Percentiles rank a stretch among this genome's conserved stretches.
Evolutionary conservation across 92 coral and sea anemone genomes (phyloP).

Genomic region (Virgularia gustaviana): DNA sequence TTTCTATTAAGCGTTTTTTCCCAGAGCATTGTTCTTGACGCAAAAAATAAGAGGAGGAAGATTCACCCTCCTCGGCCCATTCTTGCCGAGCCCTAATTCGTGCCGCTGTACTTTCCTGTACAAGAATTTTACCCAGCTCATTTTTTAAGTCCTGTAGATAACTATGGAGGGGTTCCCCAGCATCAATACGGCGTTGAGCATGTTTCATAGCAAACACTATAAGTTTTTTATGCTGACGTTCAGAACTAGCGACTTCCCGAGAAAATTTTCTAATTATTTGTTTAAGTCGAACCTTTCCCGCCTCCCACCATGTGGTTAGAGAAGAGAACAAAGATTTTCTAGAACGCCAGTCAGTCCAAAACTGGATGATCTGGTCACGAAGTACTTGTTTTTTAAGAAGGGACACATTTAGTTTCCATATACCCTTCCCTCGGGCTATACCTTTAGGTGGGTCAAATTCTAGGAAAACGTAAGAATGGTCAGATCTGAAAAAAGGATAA

Average conservation of each 20-base stretch:
- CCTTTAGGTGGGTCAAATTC: not conserved
- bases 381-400: not conserved
- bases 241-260: too few relatives aligned
- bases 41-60: conserved; percentile 18
- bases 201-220: too few relatives aligned
- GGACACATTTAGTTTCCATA: not conserved
- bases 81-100: too few relatives aligned
- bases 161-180: not conserved
- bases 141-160: not conserved
- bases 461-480: conserved; percentile 12
- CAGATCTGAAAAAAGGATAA: conserved; percentile 25
- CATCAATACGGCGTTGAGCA: too few relatives aligned
- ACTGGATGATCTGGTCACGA: not conserved
- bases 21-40: not conserved
- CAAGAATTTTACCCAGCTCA: conserved; percentile 16
- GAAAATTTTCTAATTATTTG: not conserved
- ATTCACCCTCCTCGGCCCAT: conserved; percentile 41
- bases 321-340: not conserved
- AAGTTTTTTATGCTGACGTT: too few relatives aligned
- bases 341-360: not conserved
- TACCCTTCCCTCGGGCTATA: not conserved
- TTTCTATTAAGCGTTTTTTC: not conserved
- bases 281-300: not conserved
- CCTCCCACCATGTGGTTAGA: conserved; percentile 40
- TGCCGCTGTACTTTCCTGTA: conserved; percentile 26